Base-by-base conservation (phyloP, 2,888 invertebrate genomes). In the Mesodorylaimus sp. region DNA sequence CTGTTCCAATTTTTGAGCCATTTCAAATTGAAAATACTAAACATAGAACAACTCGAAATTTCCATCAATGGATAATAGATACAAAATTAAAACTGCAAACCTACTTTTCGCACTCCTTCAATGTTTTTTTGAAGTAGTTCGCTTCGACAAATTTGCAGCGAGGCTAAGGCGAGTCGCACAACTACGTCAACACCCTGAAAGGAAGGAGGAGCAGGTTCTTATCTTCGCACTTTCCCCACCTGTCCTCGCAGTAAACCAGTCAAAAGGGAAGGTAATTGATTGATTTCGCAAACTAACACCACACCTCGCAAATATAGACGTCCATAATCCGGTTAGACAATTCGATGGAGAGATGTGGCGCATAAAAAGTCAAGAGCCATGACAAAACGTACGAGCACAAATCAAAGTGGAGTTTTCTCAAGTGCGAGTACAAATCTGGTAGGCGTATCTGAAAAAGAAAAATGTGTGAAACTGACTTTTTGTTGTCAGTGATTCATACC, bases 351-450 rank as follows among this genome's bases (percentile, higher is more conserved):
- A 97, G 75, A 1, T 88, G 83, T 3, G 95, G 93, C 2, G 95
- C 89, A 70, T 91, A 99, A 16, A 99, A 74, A 0, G 97, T 97
- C 43, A 97, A 77, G 70, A 97, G 97, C 95, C 95, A 97, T 57
- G 88, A 85, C 56, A 88, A 89, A 7, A 95, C 93, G 67, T 93
- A 95, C 80, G 91, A 86, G 10, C 89, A 86, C 1, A 93, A 91
- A 69, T 87, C 87, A 72, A 95, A 91, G 54, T 72, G 82, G 81
- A 60, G 60, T 52, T 63, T 63, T 50, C 62, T 62, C 66, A 91
- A 91, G 70, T 91, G 97, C 57, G 83, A 79, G 66, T 87, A 82
- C 59, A 97, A 74, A 61, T 93, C 91, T 5, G 93, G 91, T 62
- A 93, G 16, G 10, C 10, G 32, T 16, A 13, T 13, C 32, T 10